Conservation (phyloP, 2,797 vertebrate species). For the Taeniopygia guttata region DNA sequence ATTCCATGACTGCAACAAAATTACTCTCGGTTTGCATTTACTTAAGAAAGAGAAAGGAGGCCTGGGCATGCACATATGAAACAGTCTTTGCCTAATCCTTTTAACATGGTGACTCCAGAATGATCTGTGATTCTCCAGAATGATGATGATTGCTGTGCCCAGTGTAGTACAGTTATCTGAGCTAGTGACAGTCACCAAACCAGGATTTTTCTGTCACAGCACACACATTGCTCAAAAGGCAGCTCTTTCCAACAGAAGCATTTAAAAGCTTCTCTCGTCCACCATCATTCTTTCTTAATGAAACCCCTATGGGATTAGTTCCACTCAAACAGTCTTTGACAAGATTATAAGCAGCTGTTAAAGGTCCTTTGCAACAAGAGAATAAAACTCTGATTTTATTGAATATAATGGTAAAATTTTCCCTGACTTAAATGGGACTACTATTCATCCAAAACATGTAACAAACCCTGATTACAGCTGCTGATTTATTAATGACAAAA, state of each 20-base stretch:
- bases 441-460: background rate
- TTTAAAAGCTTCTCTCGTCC: conserved; percentile 16
- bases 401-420: background rate
- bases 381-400: background rate
- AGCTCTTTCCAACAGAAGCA: background rate
- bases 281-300: background rate
- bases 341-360: background rate
- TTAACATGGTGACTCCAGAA: background rate
- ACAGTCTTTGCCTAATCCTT: background rate
- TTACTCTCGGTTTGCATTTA: background rate
- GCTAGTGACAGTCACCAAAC: background rate
- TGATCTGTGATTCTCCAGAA: background rate
- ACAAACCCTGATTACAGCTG: background rate
- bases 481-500: background rate
- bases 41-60: background rate
- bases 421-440: background rate
- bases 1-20: background rate
- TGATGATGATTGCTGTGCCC: background rate
- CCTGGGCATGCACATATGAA: background rate
- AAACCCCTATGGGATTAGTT: conserved; percentile 28
- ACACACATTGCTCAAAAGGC: background rate
- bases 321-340: conserved; percentile 13
- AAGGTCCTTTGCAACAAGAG: background rate
- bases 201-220: background rate
- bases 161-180: background rate